Conservation (phyloP, 1,140 invertebrate genomes). For the Brachionus paranguensis region DNA sequence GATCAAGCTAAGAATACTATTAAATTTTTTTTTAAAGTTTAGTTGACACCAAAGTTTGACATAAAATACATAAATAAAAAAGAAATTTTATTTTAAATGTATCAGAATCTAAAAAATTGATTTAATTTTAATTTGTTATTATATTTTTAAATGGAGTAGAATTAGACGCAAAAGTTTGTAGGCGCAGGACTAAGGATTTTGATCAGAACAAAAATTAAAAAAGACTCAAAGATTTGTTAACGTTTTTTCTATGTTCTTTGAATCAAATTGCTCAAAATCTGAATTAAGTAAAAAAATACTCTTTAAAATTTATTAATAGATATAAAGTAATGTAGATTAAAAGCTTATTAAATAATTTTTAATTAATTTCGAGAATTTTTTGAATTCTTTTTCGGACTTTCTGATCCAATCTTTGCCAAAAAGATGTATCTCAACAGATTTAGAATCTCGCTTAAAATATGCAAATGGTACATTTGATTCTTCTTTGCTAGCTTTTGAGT, state of each 20-base stretch:
- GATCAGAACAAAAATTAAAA: not conserved
- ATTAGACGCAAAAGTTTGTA: too few species aligned
- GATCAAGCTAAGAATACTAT: too few species aligned
- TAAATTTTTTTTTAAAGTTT: too few species aligned
- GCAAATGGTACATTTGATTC: not conserved
- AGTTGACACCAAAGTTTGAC: too few species aligned
- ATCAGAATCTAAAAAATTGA: too few species aligned
- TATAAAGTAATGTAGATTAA: not conserved
- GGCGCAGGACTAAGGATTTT: too few species aligned
- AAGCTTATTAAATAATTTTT: slow-evolving; percentile 37
- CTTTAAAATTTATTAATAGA: not conserved
- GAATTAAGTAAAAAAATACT: not conserved
- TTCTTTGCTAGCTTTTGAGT: not conserved
- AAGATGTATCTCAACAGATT: slow-evolving; percentile 20
- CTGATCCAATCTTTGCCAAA: slow-evolving; percentile 11
- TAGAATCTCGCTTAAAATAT: slow-evolving; percentile 11
- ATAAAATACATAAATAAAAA: too few species aligned
- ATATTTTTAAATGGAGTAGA: too few species aligned
- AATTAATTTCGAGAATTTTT: slow-evolving; percentile 26
- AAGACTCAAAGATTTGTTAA: too few species aligned
- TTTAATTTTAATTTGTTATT: too few species aligned
- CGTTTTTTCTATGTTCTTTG: not conserved
- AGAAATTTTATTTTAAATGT: too few species aligned
- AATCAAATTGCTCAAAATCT: not conserved
- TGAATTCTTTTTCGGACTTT: slow-evolving; percentile 12